Evolutionary conservation across 2,888 invertebrate species (phyloP), one percentile per base, ranked within the genome.

Genomic region (Drosophila buzzatii): DNA sequence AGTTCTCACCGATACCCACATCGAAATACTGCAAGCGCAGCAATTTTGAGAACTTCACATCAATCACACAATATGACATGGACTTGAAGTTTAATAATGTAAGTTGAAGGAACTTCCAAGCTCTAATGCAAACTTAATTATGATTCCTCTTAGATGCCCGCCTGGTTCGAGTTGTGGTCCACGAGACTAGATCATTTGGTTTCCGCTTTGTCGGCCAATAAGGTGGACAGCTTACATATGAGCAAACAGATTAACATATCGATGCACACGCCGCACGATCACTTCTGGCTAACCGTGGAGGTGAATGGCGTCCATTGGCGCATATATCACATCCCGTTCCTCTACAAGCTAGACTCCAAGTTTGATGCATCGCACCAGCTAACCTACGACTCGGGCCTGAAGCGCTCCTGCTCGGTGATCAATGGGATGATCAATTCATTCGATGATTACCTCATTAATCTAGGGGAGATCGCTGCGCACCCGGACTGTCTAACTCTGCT

Each of bases 381-480:
- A 51, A 89, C 86, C 31, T 92, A 92, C 39, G 92, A 92, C 60
- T 91, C 91, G 20, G 93, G 93, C 4, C 70, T 92, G 4, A 92
- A 92, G 76, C 91, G 93, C 35, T 92, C 93, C 47, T 93, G 93
- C 61, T 92, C 93, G 12, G 89, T 93, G 9, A 93, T 93, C 41
- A 91, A 91, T 69, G 92, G 93, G 51, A 91, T 91, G 90, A 76
- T 93, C 12, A 93, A 92, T 58, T 92, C 92, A 4, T 93, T 93
- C 47, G 93, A 93, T 64, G 93, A 93, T 72, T 87, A 92, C 57
- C 79, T 91, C 1, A 89, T 93, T 16, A 90, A 91, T 70, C 70
- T 93, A 10, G 81, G 78, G 20, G 91, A 91, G 35, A 89, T 90
- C 7, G 81, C 90, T 9, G 73, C 79, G 14, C 85, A 88, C 4